Percentiles rank a stretch among this genome's conserved stretches.
Evolutionary conservation across 2,113 vertebrate species (phyloP).

Genomic region (Vombatus ursinus): DNA sequence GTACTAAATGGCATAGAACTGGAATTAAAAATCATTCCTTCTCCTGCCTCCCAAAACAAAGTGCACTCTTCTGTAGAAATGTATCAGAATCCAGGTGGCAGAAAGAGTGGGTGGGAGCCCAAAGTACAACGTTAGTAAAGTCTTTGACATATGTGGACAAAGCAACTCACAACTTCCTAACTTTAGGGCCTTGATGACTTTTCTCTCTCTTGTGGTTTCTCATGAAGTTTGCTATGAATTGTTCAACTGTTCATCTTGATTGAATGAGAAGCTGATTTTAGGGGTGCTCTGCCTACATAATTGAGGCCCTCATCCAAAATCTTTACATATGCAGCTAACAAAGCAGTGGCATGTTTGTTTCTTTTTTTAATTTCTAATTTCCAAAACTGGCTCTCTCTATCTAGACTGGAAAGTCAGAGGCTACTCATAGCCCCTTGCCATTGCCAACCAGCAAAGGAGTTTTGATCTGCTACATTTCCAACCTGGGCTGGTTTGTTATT

Average conservation of each 20-base stretch:
- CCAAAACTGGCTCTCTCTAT: neutral
- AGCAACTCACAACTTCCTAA: neutral
- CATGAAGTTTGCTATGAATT: neutral
- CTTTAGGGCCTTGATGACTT: neutral
- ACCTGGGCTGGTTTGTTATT: too few relatives aligned
- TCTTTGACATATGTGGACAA: neutral
- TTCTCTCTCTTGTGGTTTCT: neutral
- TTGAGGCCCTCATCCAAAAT: neutral
- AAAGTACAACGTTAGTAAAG: neutral
- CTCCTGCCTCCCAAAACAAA: neutral
- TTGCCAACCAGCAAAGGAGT: too few relatives aligned
- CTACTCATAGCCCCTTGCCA: too few relatives aligned
- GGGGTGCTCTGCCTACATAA: neutral
- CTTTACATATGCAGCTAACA: neutral
- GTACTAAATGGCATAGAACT: neutral
- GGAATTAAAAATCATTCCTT: neutral
- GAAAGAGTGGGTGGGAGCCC: neutral
- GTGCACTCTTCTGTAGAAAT: neutral
- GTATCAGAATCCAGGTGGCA: neutral
- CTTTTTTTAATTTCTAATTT: neutral
- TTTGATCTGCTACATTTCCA: too few relatives aligned
- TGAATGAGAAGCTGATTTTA: neutral
- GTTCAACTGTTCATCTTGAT: neutral
- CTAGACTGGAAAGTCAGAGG: too few relatives aligned
- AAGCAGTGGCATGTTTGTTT: neutral